Conservation (phyloP, 2,797 vertebrate genomes). For the Siniperca obscura region DNA sequence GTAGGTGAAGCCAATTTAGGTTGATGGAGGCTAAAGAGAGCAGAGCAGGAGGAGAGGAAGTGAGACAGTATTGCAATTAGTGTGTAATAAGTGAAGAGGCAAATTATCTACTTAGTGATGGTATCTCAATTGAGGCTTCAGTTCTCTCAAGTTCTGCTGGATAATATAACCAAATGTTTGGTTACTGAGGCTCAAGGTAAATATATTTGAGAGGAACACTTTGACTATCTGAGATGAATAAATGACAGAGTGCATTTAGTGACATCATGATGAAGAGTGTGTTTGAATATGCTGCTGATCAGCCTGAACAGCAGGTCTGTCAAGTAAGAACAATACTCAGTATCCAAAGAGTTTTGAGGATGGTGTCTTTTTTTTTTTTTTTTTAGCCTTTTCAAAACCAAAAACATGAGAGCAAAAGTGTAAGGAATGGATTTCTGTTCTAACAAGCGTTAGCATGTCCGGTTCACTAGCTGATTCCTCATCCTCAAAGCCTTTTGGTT, state of each 20-base stretch:
- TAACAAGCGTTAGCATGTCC: background rate
- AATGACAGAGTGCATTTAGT: background rate
- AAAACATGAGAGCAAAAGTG: background rate
- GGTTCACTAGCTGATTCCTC: too few relatives aligned
- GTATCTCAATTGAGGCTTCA: slow-evolving; percentile 32
- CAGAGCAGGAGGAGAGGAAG: slow-evolving; percentile 19
- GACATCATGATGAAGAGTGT: background rate
- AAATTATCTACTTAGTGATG: slow-evolving; percentile 49
- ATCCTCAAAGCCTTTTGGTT: too few relatives aligned
- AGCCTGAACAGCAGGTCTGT: background rate
- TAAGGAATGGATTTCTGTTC: background rate
- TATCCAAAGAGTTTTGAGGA: background rate
- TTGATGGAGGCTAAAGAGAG: slow-evolving; percentile 21
- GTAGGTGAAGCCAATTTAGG: slow-evolving; percentile 43
- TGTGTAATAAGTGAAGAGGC: slow-evolving; percentile 45
- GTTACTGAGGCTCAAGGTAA: slow-evolving; percentile 27
- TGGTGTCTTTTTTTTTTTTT: background rate
- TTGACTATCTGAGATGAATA: background rate
- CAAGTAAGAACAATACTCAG: background rate
- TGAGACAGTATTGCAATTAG: slow-evolving; percentile 43
- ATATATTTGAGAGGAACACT: slow-evolving; percentile 5
- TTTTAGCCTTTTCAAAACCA: background rate
- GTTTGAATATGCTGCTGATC: background rate
- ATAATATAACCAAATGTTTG: slow-evolving; percentile 34
- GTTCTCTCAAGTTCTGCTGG: slow-evolving; percentile 31